Percentiles rank a stretch among this genome's conserved stretches.
These are phyloP conservation scores for Crocuta crocuta DNA, from an alignment of 2,113 vertebrate species.

Conservation along the genomic window DNA sequence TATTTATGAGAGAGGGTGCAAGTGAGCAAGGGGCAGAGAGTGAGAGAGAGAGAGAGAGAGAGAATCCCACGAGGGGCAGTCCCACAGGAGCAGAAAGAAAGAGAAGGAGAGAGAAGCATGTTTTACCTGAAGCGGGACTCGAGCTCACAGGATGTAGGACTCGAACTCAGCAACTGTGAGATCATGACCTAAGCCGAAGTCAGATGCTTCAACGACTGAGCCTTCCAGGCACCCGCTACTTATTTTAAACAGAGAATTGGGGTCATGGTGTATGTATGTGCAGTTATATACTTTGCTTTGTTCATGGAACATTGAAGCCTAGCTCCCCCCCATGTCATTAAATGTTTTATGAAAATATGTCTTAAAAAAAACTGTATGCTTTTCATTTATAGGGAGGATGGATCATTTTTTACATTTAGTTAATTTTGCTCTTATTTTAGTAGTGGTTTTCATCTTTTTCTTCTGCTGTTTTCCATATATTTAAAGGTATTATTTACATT, in stretches of 20 bases:
- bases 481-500: neutral
- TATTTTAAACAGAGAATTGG: conserved; percentile 7
- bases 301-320: neutral
- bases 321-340: neutral
- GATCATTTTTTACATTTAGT: neutral
- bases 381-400: neutral
- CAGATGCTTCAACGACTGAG: neutral
- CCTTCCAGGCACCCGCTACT: neutral
- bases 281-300: neutral
- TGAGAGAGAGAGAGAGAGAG: too few relatives aligned
- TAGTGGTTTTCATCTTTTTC: neutral
- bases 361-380: neutral
- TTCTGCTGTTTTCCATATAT: neutral
- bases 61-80: neutral
- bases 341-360: neutral
- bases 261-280: neutral
- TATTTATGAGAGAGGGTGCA: neutral
- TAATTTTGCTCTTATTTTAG: neutral
- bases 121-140: neutral
- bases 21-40: neutral
- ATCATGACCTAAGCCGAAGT: neutral
- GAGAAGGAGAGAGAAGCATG: neutral
- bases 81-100: neutral
- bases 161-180: neutral
- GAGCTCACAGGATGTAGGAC: neutral